Percentiles rank a stretch among this genome's conserved stretches.
Conservation (phyloP, 1,140 invertebrate genomes). For the Wasmannia auropunctata region DNA sequence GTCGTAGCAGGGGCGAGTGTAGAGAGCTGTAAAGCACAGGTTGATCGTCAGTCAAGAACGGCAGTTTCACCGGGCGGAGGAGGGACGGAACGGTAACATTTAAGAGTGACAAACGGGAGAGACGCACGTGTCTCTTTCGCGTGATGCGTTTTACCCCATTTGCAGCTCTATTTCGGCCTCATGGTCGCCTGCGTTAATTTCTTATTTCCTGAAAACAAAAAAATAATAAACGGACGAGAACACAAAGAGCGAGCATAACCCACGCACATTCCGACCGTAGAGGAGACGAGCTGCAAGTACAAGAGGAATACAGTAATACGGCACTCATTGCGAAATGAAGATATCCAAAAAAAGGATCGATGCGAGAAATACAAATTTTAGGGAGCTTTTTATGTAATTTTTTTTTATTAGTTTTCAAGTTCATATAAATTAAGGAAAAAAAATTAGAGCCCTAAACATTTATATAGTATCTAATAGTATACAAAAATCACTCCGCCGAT, state of each 20-base stretch:
- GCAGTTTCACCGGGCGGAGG: neutral
- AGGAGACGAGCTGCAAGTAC: neutral
- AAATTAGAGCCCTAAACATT: no score
- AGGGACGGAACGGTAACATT: conserved; percentile 56
- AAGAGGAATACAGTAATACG: neutral
- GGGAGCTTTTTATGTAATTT: neutral
- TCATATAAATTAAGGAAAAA: neutral
- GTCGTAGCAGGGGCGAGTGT: conserved; percentile 53
- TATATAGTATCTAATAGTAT: no score
- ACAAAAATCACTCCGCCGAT: no score
- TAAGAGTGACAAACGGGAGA: conserved; percentile 38
- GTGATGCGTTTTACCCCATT: neutral
- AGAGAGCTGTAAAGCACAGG: conserved; percentile 68
- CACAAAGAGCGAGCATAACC: neutral
- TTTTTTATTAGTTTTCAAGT: neutral
- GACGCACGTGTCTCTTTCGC: conserved; percentile 18
- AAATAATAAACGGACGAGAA: neutral
- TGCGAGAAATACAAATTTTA: neutral
- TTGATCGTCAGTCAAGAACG: conserved; percentile 48
- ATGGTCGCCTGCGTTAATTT: neutral
- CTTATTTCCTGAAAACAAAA: conserved; percentile 11
- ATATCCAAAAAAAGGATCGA: neutral
- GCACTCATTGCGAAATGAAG: neutral
- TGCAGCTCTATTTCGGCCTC: neutral
- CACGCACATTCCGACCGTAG: neutral